Evolutionary conservation across 2,888 invertebrate species (phyloP).

Genomic region (Chirona hameri): DNA sequence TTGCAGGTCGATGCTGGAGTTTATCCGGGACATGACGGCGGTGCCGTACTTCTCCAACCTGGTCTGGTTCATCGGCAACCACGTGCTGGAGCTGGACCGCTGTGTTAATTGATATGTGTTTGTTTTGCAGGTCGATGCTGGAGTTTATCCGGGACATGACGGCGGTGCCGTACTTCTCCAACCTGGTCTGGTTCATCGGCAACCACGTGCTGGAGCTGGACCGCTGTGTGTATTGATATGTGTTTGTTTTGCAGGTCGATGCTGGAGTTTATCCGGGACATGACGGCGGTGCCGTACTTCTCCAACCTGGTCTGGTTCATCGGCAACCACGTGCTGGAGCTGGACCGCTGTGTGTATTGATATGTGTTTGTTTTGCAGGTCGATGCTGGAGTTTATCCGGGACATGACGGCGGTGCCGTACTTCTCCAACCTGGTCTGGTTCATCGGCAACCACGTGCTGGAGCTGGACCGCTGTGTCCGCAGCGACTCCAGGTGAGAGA

Average conservation of each 20-base stretch:
- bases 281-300: slow-evolving; percentile 96
- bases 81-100: slow-evolving; percentile 89
- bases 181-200: slow-evolving; percentile 98
- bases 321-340: slow-evolving; percentile 92
- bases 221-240: slow-evolving; percentile 62
- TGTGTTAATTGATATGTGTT: no score
- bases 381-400: slow-evolving; percentile 91
- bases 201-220: slow-evolving; percentile 95
- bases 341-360: slow-evolving; percentile 71
- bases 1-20: slow-evolving; percentile 80
- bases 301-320: slow-evolving; percentile 99
- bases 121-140: slow-evolving; percentile 72
- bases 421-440: slow-evolving; percentile 98
- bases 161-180: slow-evolving; percentile 96
- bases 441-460: slow-evolving; percentile 94
- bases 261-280: slow-evolving; percentile 90
- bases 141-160: slow-evolving; percentile 93
- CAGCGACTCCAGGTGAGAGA: slow-evolving; percentile 86
- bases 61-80: slow-evolving; percentile 98
- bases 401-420: slow-evolving; percentile 97
- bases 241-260: slow-evolving; percentile 63
- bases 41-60: slow-evolving; percentile 98
- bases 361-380: slow-evolving; percentile 51
- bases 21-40: slow-evolving; percentile 92
- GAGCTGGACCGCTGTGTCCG: slow-evolving; percentile 92